phyloP scores from a whole-genome alignment of 2,797 vertebrate genomes.

The Cheirogaleus major region DNA sequence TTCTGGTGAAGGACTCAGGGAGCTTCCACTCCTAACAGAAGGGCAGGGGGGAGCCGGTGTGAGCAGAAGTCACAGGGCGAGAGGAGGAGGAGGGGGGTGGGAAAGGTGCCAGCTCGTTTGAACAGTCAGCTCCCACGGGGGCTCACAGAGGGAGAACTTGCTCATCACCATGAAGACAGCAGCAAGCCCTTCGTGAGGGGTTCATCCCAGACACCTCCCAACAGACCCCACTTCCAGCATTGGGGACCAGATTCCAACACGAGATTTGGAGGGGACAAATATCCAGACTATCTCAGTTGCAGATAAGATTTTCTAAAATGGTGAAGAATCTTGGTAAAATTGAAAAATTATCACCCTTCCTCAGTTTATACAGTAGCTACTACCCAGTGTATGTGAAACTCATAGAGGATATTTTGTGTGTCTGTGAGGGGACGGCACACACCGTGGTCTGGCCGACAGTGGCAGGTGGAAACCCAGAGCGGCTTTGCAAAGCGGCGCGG shows the following conservation, averaged over 20 bases:
- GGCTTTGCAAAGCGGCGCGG: neutral
- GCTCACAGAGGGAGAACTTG: neutral
- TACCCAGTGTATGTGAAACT: neutral
- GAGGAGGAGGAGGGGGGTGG: neutral
- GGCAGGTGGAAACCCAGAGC: neutral
- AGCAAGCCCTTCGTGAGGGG: neutral
- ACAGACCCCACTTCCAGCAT: neutral
- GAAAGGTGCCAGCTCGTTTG: neutral
- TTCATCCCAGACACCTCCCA: neutral
- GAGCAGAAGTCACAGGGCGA: neutral
- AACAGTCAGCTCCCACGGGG: neutral
- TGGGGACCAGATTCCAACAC: neutral
- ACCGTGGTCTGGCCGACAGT: too few relatives aligned
- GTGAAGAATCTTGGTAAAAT: neutral
- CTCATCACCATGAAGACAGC: neutral
- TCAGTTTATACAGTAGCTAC: neutral
- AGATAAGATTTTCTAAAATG: neutral
- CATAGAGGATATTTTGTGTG: too few relatives aligned
- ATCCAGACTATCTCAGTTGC: neutral
- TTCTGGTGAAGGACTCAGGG: neutral
- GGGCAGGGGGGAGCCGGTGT: neutral
- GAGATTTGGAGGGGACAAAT: neutral
- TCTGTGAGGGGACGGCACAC: neutral
- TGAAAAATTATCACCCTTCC: neutral
- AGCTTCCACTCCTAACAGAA: neutral